phyloP scores from a whole-genome alignment of 2,113 vertebrate genomes.

The Athene noctua region DNA sequence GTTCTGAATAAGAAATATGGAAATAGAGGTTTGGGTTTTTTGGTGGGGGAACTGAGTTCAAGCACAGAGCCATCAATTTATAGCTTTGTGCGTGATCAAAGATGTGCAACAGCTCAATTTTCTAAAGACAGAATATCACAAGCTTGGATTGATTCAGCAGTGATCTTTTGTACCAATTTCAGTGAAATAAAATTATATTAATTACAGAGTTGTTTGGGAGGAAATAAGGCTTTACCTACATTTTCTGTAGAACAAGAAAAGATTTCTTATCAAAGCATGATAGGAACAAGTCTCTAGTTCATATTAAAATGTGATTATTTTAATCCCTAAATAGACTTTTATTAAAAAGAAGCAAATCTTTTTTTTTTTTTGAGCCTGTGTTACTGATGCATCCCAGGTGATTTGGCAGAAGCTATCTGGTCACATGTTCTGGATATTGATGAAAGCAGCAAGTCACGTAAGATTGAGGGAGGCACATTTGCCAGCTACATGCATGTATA shows the following conservation, averaged over 20 bases:
- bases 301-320: not conserved
- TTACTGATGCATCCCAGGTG: not conserved
- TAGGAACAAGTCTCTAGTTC: not conserved
- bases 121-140: not conserved
- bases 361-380: not conserved
- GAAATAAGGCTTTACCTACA: accelerated
- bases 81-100: not conserved
- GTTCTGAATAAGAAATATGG: not conserved
- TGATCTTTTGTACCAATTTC: not conserved
- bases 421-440: not conserved
- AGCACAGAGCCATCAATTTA: not conserved
- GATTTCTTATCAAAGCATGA: not conserved
- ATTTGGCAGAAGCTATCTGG: not conserved
- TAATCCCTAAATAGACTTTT: not conserved
- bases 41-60: not conserved
- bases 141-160: not conserved
- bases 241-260: not conserved
- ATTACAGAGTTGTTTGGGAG: not conserved
- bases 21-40: not conserved
- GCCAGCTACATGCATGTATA: accelerated
- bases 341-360: not conserved
- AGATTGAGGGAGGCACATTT: not conserved
- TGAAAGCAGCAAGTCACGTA: not conserved
- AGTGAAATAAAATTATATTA: not conserved
- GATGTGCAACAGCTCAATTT: not conserved